A percentile compares a stretch with the other conserved stretches of the same genome.
Conservation (phyloP, 2,888 invertebrate species). For the Tipula lateralis region DNA sequence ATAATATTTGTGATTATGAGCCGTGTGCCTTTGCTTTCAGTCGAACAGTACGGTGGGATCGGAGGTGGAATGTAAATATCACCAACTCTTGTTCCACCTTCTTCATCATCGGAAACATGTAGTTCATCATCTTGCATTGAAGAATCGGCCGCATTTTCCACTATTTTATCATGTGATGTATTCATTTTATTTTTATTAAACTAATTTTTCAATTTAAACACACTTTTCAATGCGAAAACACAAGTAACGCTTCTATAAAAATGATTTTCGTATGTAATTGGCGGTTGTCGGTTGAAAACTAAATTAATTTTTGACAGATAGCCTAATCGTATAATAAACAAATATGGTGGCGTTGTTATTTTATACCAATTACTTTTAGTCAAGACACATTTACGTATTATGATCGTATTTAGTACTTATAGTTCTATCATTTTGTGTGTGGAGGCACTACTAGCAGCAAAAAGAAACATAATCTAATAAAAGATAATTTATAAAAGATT, state of each 20-base stretch:
- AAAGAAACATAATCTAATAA: neutral
- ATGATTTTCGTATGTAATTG: neutral
- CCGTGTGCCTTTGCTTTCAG: constrained; percentile 72
- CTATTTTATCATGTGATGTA: neutral
- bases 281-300: neutral
- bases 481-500: too few species aligned
- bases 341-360: neutral
- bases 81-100: constrained; percentile 66
- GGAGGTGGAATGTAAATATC: constrained; percentile 83
- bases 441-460: neutral
- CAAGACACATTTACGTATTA: neutral
- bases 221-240: neutral
- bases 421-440: neutral
- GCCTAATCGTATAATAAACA: neutral
- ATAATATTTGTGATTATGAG: constrained; percentile 87
- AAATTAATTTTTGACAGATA: neutral
- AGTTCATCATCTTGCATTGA: neutral
- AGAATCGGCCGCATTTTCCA: neutral
- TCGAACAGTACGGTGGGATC: constrained; percentile 62
- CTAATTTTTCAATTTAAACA: neutral
- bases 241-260: neutral
- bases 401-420: neutral
- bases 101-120: neutral
- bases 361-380: neutral
- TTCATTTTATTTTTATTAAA: neutral